Evolutionary conservation across 2,113 vertebrate genomes (phyloP).

Genomic region (Melanostigma gelatinosum): DNA sequence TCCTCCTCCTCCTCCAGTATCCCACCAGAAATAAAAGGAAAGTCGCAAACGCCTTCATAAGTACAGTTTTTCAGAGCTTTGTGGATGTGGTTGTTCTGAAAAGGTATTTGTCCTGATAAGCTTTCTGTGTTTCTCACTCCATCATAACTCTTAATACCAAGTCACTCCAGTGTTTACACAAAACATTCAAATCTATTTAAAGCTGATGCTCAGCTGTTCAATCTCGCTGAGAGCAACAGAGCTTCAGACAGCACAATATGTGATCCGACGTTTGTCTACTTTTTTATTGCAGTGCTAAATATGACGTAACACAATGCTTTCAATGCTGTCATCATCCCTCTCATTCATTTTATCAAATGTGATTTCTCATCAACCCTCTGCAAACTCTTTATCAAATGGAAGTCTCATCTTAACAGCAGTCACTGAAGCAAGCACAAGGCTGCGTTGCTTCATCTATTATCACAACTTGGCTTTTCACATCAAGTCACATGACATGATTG

Average conservation of each 20-base stretch:
- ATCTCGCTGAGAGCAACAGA: constrained; percentile 3
- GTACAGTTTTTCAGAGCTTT: background rate
- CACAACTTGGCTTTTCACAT: constrained; percentile 44
- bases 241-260: constrained; percentile 22
- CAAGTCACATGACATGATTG: constrained; percentile 47
- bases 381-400: constrained; percentile 33
- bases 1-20: constrained; percentile 6
- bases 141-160: background rate
- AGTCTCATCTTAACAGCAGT: constrained; percentile 30
- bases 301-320: constrained; percentile 26
- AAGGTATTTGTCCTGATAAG: background rate
- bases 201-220: constrained; percentile 13
- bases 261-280: background rate
- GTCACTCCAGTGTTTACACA: constrained; percentile 4
- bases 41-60: constrained; percentile 28
- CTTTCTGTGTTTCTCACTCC: background rate
- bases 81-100: background rate
- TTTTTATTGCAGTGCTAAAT: constrained; percentile 29
- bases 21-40: constrained; percentile 44
- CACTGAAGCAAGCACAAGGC: constrained; percentile 16
- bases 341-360: constrained; percentile 9
- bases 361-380: constrained; percentile 9
- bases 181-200: constrained; percentile 8
- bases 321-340: background rate
- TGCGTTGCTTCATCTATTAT: constrained; percentile 30